Evolutionary conservation across 2,113 vertebrate genomes (phyloP), one percentile per base, ranked within the genome.

Genomic region (Poeciliopsis retropinna): DNA sequence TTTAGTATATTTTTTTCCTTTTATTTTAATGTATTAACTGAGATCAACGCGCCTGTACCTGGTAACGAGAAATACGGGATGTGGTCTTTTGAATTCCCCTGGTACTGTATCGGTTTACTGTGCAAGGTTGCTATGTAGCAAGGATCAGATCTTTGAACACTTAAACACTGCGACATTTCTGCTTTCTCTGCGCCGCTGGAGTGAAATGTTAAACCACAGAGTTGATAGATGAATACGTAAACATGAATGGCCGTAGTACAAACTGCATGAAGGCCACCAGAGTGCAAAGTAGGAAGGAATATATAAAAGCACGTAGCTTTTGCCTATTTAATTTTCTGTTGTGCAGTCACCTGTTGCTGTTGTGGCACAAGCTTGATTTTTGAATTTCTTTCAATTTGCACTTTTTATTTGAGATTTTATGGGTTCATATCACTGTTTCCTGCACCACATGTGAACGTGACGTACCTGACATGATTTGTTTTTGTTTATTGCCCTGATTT

Each of bases 61-160:
- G 60, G 67, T 67, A 67, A 67, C 67, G 60, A 68, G 31, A 70
- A 57, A 64, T 44, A 22, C 17, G 4, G 62, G 28, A 32, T 44
- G 29, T 30, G 3, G 61, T 73, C 63, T 71, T 34, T 60, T 28
- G 34, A 54, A 37, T 5, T 9, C 31, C 60, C 67, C 25, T 81
- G 63, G 64, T 75, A 63, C 85, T 80, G 70, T 65, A 70, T 64
- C 64, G 9, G 51, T 72, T 70, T 83, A 83, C 80, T 75, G 73
- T 78, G 70, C 78, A 77, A 77, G 90, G 76, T 89, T 86, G 85
- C 79, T 47, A 88, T 89, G 90, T 92, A 90, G 91, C 91, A 89
- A 85, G 81, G 86, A 29, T 66, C 76, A 70, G 77, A 68, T 78
- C 39, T 31, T 73, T 82, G 62, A 83, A 76, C 80, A 80, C 71